Evolutionary conservation across 1,140 invertebrate species (phyloP).

Genomic region (Venustaconcha ellipsiformis): DNA sequence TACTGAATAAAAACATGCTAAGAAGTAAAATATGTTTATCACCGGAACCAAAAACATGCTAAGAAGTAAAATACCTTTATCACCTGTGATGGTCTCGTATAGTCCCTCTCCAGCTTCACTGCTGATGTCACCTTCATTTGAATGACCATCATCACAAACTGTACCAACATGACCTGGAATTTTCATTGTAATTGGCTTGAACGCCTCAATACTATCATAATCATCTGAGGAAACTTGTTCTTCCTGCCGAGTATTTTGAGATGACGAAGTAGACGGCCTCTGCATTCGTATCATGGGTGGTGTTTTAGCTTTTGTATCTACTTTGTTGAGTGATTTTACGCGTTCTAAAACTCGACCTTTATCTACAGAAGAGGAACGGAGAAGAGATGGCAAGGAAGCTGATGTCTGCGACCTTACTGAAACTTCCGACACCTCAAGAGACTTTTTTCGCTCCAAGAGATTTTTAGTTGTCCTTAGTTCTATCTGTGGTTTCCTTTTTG

Average conservation of each 20-base stretch:
- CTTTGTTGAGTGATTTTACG: slow-evolving; percentile 21
- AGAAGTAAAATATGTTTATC: no score
- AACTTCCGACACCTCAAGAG: slow-evolving; percentile 17
- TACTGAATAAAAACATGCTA: no score
- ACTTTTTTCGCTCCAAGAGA: slow-evolving; percentile 27
- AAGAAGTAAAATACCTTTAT: no score
- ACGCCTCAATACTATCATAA: slow-evolving; percentile 7
- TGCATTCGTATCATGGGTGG: slow-evolving; percentile 10
- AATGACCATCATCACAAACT: slow-evolving; percentile 10
- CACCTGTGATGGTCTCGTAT: no score
- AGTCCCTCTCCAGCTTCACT: slow-evolving; percentile 16
- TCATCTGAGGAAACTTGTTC: slow-evolving; percentile 9
- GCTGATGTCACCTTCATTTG: slow-evolving; percentile 34
- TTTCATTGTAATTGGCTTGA: neutral
- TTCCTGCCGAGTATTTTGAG: slow-evolving; percentile 11
- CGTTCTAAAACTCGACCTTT: slow-evolving; percentile 17
- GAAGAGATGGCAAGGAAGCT: slow-evolving; percentile 5
- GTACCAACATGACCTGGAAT: neutral
- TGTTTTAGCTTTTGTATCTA: slow-evolving; percentile 25
- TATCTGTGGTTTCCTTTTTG: slow-evolving; percentile 19
- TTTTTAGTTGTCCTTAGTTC: slow-evolving; percentile 8
- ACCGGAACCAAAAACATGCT: no score
- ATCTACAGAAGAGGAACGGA: neutral
- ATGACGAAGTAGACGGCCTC: slow-evolving; percentile 16
- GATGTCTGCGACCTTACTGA: slow-evolving; percentile 6